Base-by-base conservation (phyloP, 92 coral and sea anemone genomes). In the Epizoanthus rinbou region DNA sequence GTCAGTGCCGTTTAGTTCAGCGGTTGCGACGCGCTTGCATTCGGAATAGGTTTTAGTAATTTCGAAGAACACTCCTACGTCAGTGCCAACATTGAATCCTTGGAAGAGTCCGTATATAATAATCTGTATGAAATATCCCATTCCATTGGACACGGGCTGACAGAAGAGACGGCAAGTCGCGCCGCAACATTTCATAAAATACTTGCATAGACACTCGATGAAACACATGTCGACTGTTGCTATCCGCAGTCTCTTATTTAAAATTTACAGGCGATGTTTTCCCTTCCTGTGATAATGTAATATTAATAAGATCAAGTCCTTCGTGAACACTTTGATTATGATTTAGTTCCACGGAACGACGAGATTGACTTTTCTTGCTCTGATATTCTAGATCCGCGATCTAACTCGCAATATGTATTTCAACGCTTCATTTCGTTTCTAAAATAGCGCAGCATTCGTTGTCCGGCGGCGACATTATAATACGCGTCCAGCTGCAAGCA, bases 1-100 rank as follows among this genome's bases (percentile, higher is more conserved):
- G 66, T 89, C 92, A 3, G 98, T 93, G 0, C 87, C 43, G 86
- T 93, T 93, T 8, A 94, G 87, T 7, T 86, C 81, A 82, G 92
- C 89, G 11, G 89, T 89, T 1, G 94, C 90, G 15, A 93, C 87
- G 10, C 80, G 91, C 81, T 91, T 62, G 66, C 98, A 93, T 19
- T 86, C 90, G 22, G 76, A 28, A 86, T 85, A 89, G 66, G 94
- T 93, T 23, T 89, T 76, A 43, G 88, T 83, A 52, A 94, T 91
- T 79, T 93, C 98, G 3, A 91, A 53, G 87, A 93, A 93, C 22
- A 93, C 91, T 16, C 98, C 98, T 52, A 93, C 92, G 52, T 93
- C 94, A 11, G 98, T 93, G 57, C 93, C 98, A 23, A 93, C 90
- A 81, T 93, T 93, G 87, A 93, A 93, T 8, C 98, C 98, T 87